phyloP scores from a whole-genome alignment of 1,140 invertebrate species.

The Drosophila murphyi region DNA sequence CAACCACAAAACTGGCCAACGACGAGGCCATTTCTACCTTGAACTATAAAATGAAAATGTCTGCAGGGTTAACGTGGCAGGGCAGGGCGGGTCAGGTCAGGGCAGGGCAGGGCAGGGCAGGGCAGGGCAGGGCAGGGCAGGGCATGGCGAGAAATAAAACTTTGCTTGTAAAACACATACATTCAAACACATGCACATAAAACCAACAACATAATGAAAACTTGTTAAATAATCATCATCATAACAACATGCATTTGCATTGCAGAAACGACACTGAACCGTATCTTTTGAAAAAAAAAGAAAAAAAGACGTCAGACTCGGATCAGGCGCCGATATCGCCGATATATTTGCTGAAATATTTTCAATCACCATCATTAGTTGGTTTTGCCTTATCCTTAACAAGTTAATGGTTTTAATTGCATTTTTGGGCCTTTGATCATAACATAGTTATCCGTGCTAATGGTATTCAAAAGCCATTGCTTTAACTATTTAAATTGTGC shows the following conservation, averaged over 20 bases:
- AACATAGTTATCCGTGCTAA: no score
- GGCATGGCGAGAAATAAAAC: neutral
- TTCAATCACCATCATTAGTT: no score
- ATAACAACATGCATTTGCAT: conserved; percentile 45
- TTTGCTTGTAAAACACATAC: conserved; percentile 15
- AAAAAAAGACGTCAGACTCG: neutral
- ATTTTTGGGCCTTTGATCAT: no score
- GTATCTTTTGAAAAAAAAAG: neutral
- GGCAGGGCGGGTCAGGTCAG: neutral
- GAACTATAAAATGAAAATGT: conserved; percentile 70
- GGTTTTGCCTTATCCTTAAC: no score
- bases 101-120: neutral
- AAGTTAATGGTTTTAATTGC: no score
- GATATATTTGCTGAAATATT: no score
- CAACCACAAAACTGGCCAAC: conserved; percentile 39
- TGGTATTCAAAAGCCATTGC: no score
- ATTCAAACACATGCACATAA: neutral
- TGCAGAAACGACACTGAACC: conserved; percentile 23
- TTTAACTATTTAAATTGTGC: no score
- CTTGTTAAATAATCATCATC: conserved; percentile 60
- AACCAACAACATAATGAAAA: conserved; percentile 48
- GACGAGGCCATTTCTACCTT: conserved; percentile 48
- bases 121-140: neutral
- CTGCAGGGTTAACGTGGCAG: neutral
- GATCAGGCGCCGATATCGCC: no score